Base-by-base conservation (phyloP, 92 coral and sea anemone species). In the Virgularia gustaviana region DNA sequence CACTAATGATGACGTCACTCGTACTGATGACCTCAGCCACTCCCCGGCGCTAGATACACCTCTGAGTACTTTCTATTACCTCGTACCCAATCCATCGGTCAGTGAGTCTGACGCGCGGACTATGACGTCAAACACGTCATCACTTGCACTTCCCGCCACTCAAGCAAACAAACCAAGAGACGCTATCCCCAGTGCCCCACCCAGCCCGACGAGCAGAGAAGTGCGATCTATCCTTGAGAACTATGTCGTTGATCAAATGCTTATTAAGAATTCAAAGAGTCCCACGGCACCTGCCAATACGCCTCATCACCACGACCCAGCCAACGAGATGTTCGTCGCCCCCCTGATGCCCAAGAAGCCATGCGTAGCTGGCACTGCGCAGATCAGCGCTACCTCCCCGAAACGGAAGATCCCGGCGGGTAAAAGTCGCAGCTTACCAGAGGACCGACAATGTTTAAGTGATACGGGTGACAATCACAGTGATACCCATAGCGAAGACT, bases 1-100 rank as follows among this genome's bases (percentile, higher is more conserved):
- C 22, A 34, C 81, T 12, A 65, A 23, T 34, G 63, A 36, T 57
- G 67, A 70, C 27, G 58, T 65, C 31, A 59, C 45, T 13, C 76
- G 60, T 36, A 59, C 67, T 29, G 96, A 78, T 11, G 81, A 92
- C 33, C 87, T 85, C 47, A 89, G 87, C n/a, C 80, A 89, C 62
- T 86, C 90, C 25, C 91, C 85, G 35, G 89, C 94, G 37, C 88
- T 89, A 79, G 96, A 87, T 60, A 94, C 99, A 1, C 99, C 99
- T 2, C 79, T 89, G 86, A 89, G 86, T 58, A 75, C 87, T 25
- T 94, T 89, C 77, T 94, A 94, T 70, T 91, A 90, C 58, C 94
- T 94, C 8, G 99, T 94, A 2, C 99, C 99, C 9, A 61, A 49
- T 49, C 55, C 75, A 6, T 49, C 66, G 29, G 13, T 37, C 57